These are phyloP conservation scores for Stenopsyche tienmushanensis DNA, from an alignment of 1,140 invertebrate species.

Conservation along the genomic window DNA sequence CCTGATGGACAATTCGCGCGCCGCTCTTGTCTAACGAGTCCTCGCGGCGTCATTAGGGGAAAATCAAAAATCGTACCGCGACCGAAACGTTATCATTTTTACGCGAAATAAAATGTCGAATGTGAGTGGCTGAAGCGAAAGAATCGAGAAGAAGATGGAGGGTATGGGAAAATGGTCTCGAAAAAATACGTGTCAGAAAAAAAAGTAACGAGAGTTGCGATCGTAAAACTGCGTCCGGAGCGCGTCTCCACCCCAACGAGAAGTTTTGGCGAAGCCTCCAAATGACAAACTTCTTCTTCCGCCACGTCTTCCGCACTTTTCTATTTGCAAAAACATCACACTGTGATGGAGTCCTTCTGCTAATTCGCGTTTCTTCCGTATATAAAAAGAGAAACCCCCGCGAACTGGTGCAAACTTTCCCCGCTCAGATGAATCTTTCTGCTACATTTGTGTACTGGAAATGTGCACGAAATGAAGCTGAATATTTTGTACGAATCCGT, in stretches of 20 bases:
- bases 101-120: conserved; percentile 14
- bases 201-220: conserved; percentile 20
- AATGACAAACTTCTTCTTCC: conserved; percentile 24
- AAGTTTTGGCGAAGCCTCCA: neutral
- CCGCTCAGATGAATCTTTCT: too few relatives aligned
- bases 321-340: conserved; percentile 17
- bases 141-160: neutral
- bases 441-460: too few relatives aligned
- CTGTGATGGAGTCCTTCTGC: neutral
- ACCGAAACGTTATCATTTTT: conserved; percentile 5
- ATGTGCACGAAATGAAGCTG: too few relatives aligned
- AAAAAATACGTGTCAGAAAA: conserved; percentile 1
- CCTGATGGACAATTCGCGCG: conserved; percentile 3
- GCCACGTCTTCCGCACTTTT: conserved; percentile 17
- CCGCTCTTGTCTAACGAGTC: conserved; percentile 10
- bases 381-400: neutral
- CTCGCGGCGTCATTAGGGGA: conserved; percentile 8
- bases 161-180: conserved; percentile 1
- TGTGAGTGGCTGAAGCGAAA: neutral
- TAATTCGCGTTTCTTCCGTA: neutral
- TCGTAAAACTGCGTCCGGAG: conserved; percentile 28
- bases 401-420: neutral
- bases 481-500: too few relatives aligned
- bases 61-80: conserved; percentile 13
- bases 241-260: neutral